Percentiles rank a stretch among this genome's conserved stretches.
phyloP scores from a whole-genome alignment of 2,797 vertebrate species.

The Lutjanus campechanus region DNA sequence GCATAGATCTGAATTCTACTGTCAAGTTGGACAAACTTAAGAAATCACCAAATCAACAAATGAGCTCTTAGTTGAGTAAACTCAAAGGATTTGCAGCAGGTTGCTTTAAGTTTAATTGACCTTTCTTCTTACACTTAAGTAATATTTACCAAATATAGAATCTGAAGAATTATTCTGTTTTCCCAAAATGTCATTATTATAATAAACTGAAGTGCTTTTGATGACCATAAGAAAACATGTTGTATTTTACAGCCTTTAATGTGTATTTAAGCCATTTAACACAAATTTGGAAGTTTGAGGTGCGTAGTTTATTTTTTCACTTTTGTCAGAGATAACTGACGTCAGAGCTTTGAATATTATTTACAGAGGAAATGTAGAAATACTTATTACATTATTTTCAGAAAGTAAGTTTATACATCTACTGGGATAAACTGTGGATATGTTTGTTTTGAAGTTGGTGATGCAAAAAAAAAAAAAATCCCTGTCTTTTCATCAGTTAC shows the following conservation, averaged over 20 bases:
- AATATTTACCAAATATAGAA: neutral
- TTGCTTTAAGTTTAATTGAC: too few species aligned
- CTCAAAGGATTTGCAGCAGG: too few species aligned
- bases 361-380: constrained; percentile 40
- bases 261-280: constrained; percentile 3
- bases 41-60: too few species aligned
- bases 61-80: too few species aligned
- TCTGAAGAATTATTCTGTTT: too few species aligned
- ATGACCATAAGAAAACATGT: neutral
- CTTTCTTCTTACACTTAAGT: too few species aligned
- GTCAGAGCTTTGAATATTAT: constrained; percentile 18
- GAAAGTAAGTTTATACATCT: neutral
- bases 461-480: neutral
- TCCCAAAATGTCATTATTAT: too few species aligned
- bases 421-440: neutral
- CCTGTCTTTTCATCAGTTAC: neutral
- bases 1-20: too few species aligned
- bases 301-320: constrained; percentile 26
- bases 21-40: neutral
- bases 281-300: constrained; percentile 4
- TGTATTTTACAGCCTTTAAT: neutral
- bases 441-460: neutral
- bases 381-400: constrained; percentile 4
- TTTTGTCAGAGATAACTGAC: neutral
- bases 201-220: neutral